phyloP scores from a whole-genome alignment of 2,888 invertebrate genomes.

The Polyploca ridens region DNA sequence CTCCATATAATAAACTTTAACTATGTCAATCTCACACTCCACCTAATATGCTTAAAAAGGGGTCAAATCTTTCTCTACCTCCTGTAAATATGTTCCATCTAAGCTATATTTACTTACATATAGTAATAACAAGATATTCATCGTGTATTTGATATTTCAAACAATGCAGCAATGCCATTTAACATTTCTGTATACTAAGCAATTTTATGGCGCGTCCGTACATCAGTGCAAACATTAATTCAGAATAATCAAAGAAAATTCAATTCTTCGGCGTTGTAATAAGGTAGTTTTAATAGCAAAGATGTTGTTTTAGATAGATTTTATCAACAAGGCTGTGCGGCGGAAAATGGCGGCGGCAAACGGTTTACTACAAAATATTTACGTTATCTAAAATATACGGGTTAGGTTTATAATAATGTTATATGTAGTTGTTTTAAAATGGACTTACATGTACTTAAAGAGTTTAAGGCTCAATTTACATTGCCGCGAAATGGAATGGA shows the following conservation, averaged over 20 bases:
- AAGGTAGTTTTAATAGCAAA: conserved; percentile 25
- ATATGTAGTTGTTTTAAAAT: no score
- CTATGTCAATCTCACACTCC: no score
- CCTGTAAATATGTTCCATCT: background rate
- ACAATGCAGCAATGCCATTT: conserved; percentile 12
- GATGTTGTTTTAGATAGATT: conserved; percentile 37
- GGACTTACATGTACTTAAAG: no score
- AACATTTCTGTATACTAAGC: conserved; percentile 8
- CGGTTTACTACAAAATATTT: conserved; percentile 12
- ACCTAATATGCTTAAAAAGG: no score
- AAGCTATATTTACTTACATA: background rate
- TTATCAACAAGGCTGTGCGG: conserved; percentile 56
- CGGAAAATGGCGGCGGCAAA: conserved; percentile 48
- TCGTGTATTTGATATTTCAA: conserved; percentile 1
- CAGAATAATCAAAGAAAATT: background rate
- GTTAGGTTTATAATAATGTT: background rate
- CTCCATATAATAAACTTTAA: no score
- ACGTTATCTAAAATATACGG: background rate
- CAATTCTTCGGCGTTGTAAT: background rate
- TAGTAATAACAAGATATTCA: background rate
- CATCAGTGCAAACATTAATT: background rate
- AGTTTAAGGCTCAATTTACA: no score
- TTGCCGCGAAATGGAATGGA: no score
- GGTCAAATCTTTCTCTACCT: no score
- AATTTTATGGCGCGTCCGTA: conserved; percentile 12